These are phyloP conservation scores for Benitochromis conjunctus DNA, from an alignment of 2,113 vertebrate genomes.

Conservation along the genomic window DNA sequence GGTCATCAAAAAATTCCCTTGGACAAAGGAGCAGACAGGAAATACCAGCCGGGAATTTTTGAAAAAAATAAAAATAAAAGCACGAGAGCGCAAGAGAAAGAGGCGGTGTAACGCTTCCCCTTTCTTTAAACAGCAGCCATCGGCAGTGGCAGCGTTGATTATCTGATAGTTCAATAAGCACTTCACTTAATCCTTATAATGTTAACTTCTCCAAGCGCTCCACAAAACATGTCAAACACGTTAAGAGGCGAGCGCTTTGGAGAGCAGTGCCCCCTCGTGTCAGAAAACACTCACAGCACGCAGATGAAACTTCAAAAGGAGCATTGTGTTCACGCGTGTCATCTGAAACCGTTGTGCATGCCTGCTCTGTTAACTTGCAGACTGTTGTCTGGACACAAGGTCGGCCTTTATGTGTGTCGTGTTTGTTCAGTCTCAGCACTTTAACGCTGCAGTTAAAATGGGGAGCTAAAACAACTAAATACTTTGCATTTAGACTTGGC, in stretches of 20 bases:
- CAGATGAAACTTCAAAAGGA: neutral
- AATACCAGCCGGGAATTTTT: neutral
- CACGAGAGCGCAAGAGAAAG: neutral
- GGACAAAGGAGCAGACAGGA: conserved; percentile 9
- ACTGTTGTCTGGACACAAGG: neutral
- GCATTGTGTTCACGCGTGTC: neutral
- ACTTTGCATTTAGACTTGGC: neutral
- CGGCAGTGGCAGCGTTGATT: neutral
- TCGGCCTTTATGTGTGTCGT: neutral
- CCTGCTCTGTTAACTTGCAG: neutral
- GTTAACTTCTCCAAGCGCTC: neutral
- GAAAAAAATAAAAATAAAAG: neutral
- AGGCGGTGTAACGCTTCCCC: neutral
- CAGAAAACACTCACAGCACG: neutral
- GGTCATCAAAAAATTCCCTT: neutral
- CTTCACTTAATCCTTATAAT: neutral
- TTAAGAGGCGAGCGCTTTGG: neutral
- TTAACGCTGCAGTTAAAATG: neutral
- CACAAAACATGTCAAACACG: neutral
- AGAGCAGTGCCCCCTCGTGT: conserved; percentile 41
- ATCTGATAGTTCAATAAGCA: neutral
- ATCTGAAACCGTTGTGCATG: neutral
- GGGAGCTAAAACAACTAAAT: neutral
- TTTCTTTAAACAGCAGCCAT: neutral
- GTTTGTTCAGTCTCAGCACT: neutral